Conservation (phyloP, 2,113 vertebrate genomes). For the Cryptoleucopteryx plumbea region DNA sequence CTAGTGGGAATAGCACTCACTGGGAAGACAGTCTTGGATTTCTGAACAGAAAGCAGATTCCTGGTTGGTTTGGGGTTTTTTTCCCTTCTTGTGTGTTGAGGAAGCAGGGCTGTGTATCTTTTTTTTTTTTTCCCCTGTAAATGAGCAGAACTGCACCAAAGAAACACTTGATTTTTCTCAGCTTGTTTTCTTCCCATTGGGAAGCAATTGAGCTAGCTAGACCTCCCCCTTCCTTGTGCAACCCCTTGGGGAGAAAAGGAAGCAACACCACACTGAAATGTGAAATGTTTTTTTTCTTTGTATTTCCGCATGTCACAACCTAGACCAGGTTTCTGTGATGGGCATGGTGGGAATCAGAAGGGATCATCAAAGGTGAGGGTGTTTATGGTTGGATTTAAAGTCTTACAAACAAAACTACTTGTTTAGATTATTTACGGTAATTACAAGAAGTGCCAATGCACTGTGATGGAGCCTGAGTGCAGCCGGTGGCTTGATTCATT, state of each 20-base stretch:
- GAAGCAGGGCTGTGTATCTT: not conserved
- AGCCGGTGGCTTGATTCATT: not conserved
- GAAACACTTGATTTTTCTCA: not conserved
- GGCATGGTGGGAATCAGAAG: not conserved
- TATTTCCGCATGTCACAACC: not conserved
- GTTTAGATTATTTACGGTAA: not conserved
- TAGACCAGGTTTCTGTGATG: not conserved
- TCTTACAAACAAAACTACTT: not conserved
- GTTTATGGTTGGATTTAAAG: not conserved
- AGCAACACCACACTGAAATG: rapidly evolving
- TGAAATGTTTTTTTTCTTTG: not conserved
- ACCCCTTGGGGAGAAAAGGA: not conserved
- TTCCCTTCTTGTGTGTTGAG: not conserved
- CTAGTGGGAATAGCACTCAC: rapidly evolving
- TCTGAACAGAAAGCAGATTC: not conserved
- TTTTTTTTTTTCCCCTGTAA: not conserved
- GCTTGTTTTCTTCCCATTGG: not conserved
- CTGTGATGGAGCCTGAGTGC: not conserved
- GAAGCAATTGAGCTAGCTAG: not conserved
- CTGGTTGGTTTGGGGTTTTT: not conserved
- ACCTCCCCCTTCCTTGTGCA: not conserved
- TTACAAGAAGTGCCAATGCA: rapidly evolving
- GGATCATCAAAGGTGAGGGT: not conserved
- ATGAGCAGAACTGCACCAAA: not conserved
- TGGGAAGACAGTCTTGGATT: not conserved